Percentiles rank a stretch among this genome's conserved stretches.
Conservation (phyloP, 2,113 vertebrate species). For the Uropsilus gracilis region DNA sequence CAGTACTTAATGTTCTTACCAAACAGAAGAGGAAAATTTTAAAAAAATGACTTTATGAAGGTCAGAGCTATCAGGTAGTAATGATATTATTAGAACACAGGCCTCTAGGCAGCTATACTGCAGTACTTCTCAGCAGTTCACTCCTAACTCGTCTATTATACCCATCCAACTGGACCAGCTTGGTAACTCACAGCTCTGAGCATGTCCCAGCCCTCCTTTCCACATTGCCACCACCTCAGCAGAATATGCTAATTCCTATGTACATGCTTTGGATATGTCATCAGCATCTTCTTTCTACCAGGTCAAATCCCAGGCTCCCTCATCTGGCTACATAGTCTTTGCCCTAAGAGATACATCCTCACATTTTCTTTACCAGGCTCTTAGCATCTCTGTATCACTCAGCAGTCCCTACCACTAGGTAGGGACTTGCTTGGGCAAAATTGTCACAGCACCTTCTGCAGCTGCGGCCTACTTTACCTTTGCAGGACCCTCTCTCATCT, state of each 20-base stretch:
- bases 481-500: conserved; percentile 98
- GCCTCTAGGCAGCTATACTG: not conserved
- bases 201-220: not conserved
- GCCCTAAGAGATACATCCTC: not conserved
- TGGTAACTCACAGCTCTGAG: not conserved
- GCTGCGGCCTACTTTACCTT: conserved; percentile 88
- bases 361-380: not conserved
- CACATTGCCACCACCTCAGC: not conserved
- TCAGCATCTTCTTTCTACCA: conserved; percentile 6
- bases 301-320: not conserved
- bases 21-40: conserved; percentile 4
- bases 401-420: not conserved
- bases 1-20: not conserved
- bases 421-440: not conserved
- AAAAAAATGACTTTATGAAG: conserved; percentile 9
- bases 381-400: not conserved
- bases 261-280: not conserved
- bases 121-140: not conserved
- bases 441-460: conserved; percentile 52
- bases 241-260: not conserved
- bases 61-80: not conserved
- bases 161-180: not conserved
- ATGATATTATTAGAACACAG: not conserved
- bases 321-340: not conserved
- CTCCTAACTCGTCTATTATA: not conserved